Evolutionary conservation across 2,888 invertebrate genomes (phyloP), one percentile per base, ranked within the genome.

Genomic region (Acanthosepion esculentum): DNA sequence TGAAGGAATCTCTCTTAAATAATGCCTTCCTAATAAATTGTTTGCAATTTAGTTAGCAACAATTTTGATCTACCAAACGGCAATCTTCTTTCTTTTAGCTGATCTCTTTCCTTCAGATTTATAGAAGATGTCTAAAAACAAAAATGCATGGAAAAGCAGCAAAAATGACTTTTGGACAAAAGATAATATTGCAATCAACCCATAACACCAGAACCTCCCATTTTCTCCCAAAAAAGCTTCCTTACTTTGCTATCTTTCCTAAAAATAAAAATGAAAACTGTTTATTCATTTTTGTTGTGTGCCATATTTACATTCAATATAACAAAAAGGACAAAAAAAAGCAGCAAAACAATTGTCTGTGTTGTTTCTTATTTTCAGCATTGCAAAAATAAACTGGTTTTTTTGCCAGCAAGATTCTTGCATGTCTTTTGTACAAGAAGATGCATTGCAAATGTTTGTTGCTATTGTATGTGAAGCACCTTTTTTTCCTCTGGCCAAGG

Each of bases 341-440:
- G n/a, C n/a, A 78, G n/a, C 33, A n/a, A 78, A n/a, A 33, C 78
- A 78, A 78, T 78, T 78, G 78, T 78, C 33, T 78, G 78, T 78
- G 78, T 78, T 33, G 10, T 78, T 78, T 78, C 78, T 78, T 78
- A n/a, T 78, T 78, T 78, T 78, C 78, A 78, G 78, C n/a, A 78
- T 78, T 78, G 15, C n/a, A n/a, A 78, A 78, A 78, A 78, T n/a
- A 33, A 33, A 33, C 10, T 33, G 64, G 29, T 12, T 33, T n/a
- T 78, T 78, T 78, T 78, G 78, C 78, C 78, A 78, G 78, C 78
- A 78, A 78, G n/a, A 78, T 78, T n/a, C n/a, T n/a, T 78, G n/a
- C 78, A 78, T 10, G 18, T 78, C n/a, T 78, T 23, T 78, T 78
- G 29, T n/a, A n/a, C 12, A 78, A n/a, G 15, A 78, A n/a, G 78